These are phyloP conservation scores for Xestia rhomboidea DNA, from an alignment of 2,888 invertebrate species.

Conservation along the genomic window DNA sequence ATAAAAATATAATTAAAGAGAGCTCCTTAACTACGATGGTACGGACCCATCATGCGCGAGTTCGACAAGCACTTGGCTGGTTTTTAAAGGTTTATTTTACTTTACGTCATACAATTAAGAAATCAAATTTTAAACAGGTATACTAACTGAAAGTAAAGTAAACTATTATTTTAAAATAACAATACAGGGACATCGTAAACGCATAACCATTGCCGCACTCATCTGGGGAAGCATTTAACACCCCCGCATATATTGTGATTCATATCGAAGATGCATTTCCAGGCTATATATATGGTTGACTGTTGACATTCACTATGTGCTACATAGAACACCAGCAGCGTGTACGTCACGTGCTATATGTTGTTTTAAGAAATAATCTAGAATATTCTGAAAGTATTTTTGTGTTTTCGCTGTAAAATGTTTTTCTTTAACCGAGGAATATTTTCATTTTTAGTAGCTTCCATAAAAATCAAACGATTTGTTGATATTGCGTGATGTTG, in stretches of 20 bases:
- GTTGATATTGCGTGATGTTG: conserved; percentile 29
- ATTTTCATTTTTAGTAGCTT: conserved; percentile 38
- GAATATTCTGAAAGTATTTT: conserved; percentile 44
- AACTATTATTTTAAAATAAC: conserved; percentile 34
- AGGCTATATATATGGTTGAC: conserved; percentile 39
- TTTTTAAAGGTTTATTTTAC: not conserved
- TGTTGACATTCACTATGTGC: conserved; percentile 45
- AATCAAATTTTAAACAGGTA: conserved; percentile 7
- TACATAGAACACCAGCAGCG: conserved; percentile 21
- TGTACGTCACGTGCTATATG: conserved; percentile 32
- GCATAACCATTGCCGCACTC: conserved; percentile 39
- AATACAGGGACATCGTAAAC: conserved; percentile 26
- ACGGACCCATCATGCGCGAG: no score
- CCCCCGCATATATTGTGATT: conserved; percentile 45
- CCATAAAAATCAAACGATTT: conserved; percentile 32
- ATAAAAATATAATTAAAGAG: no score
- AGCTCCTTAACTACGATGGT: no score
- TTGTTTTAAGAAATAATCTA: conserved; percentile 41
- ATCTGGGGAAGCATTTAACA: conserved; percentile 43
- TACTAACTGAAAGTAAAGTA: not conserved
- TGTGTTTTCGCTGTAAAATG: conserved; percentile 27
- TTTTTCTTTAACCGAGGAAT: conserved; percentile 29
- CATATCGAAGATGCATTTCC: conserved; percentile 54
- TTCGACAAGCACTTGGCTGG: no score
- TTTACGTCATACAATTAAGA: not conserved